phyloP scores from a whole-genome alignment of 2,113 vertebrate species.

The Calyptommatus sinebrachiatus region DNA sequence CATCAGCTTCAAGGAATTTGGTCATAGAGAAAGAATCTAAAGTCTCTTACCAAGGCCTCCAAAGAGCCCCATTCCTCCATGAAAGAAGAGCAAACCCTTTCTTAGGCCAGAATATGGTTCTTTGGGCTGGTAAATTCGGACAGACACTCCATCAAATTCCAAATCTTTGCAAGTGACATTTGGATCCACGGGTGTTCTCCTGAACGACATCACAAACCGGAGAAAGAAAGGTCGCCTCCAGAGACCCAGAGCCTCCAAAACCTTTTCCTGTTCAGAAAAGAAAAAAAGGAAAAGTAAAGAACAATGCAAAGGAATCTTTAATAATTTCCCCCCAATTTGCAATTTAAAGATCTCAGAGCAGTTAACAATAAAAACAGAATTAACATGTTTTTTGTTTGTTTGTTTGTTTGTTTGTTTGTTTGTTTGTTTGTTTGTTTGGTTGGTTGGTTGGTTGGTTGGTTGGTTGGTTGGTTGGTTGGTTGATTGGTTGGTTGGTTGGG shows the following conservation, averaged over 20 bases:
- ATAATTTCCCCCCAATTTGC: too few species aligned
- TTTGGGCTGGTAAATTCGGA: constrained; percentile 74
- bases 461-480: too few species aligned
- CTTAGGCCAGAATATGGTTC: constrained; percentile 37
- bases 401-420: too few species aligned
- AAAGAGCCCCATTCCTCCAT: constrained; percentile 70
- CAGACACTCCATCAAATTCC: constrained; percentile 47
- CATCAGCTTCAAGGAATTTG: too few species aligned
- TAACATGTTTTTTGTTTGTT: too few species aligned
- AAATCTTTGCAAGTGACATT: not conserved
- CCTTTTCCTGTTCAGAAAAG: not conserved
- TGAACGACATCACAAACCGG: not conserved
- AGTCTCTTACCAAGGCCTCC: constrained; percentile 79
- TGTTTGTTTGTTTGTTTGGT: too few species aligned
- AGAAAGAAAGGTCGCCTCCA: not conserved
- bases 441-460: too few species aligned
- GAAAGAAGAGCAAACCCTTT: constrained; percentile 73
- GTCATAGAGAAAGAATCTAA: too few species aligned
- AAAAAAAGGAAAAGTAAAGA: not conserved
- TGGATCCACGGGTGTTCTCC: not conserved
- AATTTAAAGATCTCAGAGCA: too few species aligned
- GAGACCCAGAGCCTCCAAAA: fast-evolving
- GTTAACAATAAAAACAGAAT: too few species aligned
- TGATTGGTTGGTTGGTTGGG: too few species aligned
- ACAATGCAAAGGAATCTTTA: too few species aligned